Base-by-base conservation (phyloP, 2,888 invertebrate species). In the Darwinula stevensoni region DNA sequence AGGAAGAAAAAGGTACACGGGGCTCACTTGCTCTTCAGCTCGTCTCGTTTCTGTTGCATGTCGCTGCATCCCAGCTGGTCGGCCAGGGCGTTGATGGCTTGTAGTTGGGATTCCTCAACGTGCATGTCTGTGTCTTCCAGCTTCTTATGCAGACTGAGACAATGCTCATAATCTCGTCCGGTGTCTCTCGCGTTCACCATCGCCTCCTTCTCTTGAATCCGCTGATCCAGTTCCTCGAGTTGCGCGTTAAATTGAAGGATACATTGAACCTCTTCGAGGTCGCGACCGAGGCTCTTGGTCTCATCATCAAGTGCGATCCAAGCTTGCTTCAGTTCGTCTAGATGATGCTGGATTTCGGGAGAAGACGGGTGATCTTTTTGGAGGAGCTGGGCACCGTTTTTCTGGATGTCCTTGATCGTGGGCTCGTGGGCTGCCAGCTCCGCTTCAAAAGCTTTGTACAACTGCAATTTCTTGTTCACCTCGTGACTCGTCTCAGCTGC, bases 231-330 rank as follows among this genome's bases (percentile, higher is more conserved):
- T 51, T 86, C 82, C 45, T 91, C 86, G 33, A 86, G 61, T 44
- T 88, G 78, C 45, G 82, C 88, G 50, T 88, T 84, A 54, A 97
- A 97, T 50, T 86, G 80, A 15, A 97, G 58, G 35, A 97, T 84
- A 45, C 94, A 94, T 47, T 86, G 80, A 0, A 91, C 94, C 48
- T 94, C 94, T 50, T 88, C 91, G 12, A 97, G 53, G 1, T 86
- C 86, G 37, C 75, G 65, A 22, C 78, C 53, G 32, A 62, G 48
- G 39, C 63, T 61, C 33, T 57, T 57, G 42, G 65, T 61, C 31
- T 80, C 78, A 16, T 65, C 53, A 34, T 80, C 58, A 27, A 88
- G 55, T 39, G 62, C 61, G 37, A 59, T 57, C 86, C 86, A 86
- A 27, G 70, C 67, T 1, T 57, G 50, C 12, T 67, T 57, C 22